Evolutionary conservation across 1,140 invertebrate genomes (phyloP), one percentile per base, ranked within the genome.

Genomic region (Bombus consobrinus): DNA sequence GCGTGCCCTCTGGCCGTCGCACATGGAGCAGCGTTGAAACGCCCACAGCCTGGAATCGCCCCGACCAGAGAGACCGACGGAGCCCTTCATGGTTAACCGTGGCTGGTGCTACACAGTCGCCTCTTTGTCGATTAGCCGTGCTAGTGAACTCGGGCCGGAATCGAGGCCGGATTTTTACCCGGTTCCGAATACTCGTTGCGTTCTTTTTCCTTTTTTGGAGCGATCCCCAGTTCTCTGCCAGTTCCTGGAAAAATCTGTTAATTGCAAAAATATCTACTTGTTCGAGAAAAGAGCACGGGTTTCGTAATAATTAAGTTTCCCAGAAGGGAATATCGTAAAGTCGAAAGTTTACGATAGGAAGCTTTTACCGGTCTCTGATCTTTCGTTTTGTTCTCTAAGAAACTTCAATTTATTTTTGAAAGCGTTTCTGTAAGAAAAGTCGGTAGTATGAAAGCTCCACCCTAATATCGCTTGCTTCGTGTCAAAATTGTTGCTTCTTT

Each of bases 71-170:
- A 12, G 18, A 81, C 86, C 78, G 62, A 25, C 18, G 15, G 75
- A 88, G 86, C 86, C 88, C 89, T 88, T 90, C 83, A 86, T 76
- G 89, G 80, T 90, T 87, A 89, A 90, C 88, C 89, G 82, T 82
- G 81, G 75, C 82, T 89, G 88, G 78, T 78, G 85, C 78, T 84
- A 66, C 82, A 91, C 89, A 90, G 87, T 90, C 81, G 89, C 69
- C 86, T 91, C 89, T 90, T 91, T 90, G 89, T 91, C 89, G 89
- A 90, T 88, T 86, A 88, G 71, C 75, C 62, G 81, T 75, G 86
- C 87, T 71, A 13, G 69, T 13, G 69, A 76, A 74, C 77, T 88
- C 74, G 74, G 47, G 57, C 72, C 83, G 64, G 72, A 77, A 74
- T 78, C 64, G 47, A 62, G 75, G 81, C 76, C 73, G 78, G 87